Evolutionary conservation across 2,113 vertebrate species (phyloP).

Genomic region (Zosterops japonicus): DNA sequence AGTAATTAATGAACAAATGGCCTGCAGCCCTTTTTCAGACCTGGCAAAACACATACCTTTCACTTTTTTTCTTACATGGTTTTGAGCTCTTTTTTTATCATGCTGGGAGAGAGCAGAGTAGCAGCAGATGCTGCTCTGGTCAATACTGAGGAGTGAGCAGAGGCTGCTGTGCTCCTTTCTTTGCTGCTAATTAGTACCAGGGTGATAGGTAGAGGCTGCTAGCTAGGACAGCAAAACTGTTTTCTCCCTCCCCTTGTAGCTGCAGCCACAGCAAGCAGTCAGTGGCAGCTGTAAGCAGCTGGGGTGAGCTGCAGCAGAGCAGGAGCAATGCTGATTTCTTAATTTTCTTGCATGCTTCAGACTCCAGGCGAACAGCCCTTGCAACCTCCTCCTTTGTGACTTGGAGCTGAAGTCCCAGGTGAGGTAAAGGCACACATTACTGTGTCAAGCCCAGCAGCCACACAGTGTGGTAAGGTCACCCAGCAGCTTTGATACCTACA

Average conservation of each 20-base stretch:
- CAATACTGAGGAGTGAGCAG: neutral
- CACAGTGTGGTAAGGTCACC: neutral
- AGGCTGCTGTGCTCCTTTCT: neutral
- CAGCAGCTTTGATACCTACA: neutral
- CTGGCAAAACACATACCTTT: neutral
- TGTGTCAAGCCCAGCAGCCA: neutral
- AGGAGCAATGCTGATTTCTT: neutral
- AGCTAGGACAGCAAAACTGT: neutral
- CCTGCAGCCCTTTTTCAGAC: constrained; percentile 4
- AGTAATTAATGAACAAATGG: constrained; percentile 22
- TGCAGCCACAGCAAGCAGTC: neutral
- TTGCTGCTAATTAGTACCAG: neutral
- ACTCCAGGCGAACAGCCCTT: neutral
- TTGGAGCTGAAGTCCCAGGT: neutral
- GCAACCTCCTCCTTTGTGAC: neutral
- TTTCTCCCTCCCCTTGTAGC: neutral
- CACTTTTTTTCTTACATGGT: neutral
- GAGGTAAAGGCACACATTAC: neutral
- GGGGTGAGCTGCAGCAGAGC: neutral
- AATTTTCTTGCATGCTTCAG: neutral
- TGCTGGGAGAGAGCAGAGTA: neutral
- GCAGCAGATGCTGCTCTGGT: neutral
- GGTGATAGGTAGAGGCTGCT: neutral
- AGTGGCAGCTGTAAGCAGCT: constrained; percentile 46
- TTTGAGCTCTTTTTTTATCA: neutral